Conservation (phyloP, 2,113 vertebrate species). For the Meles meles region DNA sequence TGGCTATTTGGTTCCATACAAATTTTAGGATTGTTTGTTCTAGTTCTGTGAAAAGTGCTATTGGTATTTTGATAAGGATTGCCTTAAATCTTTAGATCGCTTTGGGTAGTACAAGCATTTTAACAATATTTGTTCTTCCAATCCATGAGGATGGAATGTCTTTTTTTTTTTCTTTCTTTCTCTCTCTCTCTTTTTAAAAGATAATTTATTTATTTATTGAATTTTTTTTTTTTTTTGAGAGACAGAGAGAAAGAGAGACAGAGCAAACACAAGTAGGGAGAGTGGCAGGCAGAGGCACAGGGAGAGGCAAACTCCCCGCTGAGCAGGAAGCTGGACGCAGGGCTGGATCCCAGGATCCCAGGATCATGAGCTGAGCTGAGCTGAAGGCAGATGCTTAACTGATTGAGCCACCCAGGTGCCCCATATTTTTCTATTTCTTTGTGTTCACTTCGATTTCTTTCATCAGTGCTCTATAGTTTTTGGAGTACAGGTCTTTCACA, state of each 20-base stretch:
- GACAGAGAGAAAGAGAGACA: no score
- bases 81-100: not conserved
- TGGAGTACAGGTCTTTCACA: not conserved
- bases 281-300: no score
- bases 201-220: no score
- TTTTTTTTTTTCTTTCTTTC: not conserved
- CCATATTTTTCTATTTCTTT: not conserved
- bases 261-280: no score
- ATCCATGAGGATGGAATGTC: not conserved
- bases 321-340: no score
- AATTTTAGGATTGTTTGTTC: not conserved
- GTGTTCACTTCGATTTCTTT: not conserved
- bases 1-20: not conserved
- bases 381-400: no score
- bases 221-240: no score
- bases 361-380: no score
- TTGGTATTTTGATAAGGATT: not conserved
- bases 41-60: not conserved
- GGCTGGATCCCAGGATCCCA: no score
- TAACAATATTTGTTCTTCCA: not conserved
- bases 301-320: no score
- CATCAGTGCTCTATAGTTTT: not conserved
- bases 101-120: not conserved
- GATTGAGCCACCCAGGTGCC: no score
- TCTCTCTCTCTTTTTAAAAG: no score